Conservation (phyloP, 2,888 invertebrate genomes). For the Diaperis boleti region DNA sequence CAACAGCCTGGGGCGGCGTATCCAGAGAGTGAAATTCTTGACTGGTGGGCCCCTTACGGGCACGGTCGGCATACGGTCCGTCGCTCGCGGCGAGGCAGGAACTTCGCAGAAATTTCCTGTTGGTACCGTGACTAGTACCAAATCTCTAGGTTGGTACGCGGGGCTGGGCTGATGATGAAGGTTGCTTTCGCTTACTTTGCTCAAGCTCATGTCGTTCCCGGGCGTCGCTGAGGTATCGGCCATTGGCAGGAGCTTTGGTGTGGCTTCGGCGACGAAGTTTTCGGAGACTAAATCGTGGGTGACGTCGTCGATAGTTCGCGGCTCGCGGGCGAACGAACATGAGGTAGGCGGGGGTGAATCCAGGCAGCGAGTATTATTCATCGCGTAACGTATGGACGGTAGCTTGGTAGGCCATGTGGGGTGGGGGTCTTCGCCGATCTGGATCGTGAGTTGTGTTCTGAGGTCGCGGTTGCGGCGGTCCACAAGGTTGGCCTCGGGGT, state of each 20-base stretch:
- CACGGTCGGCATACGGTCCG: slow-evolving; percentile 56
- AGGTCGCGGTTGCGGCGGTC: slow-evolving; percentile 48
- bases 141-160: background rate
- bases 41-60: slow-evolving; percentile 51
- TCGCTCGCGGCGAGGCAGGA: slow-evolving; percentile 2
- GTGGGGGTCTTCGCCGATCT: slow-evolving; percentile 47
- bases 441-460: slow-evolving; percentile 53
- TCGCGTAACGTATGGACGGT: slow-evolving; percentile 57
- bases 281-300: background rate
- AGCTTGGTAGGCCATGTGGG: too few relatives aligned
- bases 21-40: slow-evolving; percentile 36
- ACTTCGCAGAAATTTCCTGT: slow-evolving; percentile 1
- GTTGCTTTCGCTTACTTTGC: background rate
- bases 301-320: background rate
- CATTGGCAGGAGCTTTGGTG: background rate
- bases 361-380: slow-evolving; percentile 55
- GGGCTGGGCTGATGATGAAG: background rate
- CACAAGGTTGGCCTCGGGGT: slow-evolving; percentile 36
- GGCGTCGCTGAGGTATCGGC: background rate
- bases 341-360: slow-evolving; percentile 19
- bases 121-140: background rate
- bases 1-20: background rate
- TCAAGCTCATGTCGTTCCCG: background rate
- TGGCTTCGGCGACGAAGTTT: slow-evolving; percentile 9
- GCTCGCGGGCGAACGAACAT: slow-evolving; percentile 13